Base-by-base conservation (phyloP, 2,797 vertebrate species). In the Poecilia picta region DNA sequence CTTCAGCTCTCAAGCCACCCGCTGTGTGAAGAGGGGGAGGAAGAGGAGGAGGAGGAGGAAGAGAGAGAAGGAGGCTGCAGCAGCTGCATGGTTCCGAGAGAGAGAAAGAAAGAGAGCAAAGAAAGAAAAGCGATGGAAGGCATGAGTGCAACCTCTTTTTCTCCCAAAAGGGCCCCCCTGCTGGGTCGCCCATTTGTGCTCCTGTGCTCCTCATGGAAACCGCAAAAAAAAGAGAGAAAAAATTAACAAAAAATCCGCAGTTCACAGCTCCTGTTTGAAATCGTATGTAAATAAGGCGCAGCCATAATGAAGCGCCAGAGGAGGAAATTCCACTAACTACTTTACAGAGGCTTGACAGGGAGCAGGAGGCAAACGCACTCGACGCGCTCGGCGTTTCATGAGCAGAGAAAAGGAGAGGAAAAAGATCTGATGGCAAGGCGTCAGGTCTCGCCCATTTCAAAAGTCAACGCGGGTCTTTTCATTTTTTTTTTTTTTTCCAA, bases 321-420 rank as follows among this genome's bases (percentile, higher is more conserved):
- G 92, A 95, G 94, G 94, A 94, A 94, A 94, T 87, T 94, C 92
- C 93, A 89, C 91, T 94, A 94, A 94, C 94, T 92, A 92, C 88
- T 88, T 90, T 83, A 83, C 87, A 88, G 89, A 91, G 84, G 83
- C 86, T 90, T 88, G 89, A 94, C 88, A 89, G 88, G 88, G 87
- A 93, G 92, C 91, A 93, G 92, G 91, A 94, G 93, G 93, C 89
- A 86, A 90, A 88, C 15, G 85, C 4, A 88, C 87, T 92, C 64
- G 80, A 90, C 80, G 81, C 43, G 55, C 73, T 73, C 85, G 8
- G 53, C 83, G 78, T 73, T 78, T 75, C 78, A 74, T 89, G 87
- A 91, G 91, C 23, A 89, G 86, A 78, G 85, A 87, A 91, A 89
- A 86, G 83, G 84, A 85, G 84, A 91, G 89, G 87, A 55, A 92